These are phyloP conservation scores for Halichoeres trimaculatus DNA, from an alignment of 2,113 vertebrate genomes.

Conservation along the genomic window DNA sequence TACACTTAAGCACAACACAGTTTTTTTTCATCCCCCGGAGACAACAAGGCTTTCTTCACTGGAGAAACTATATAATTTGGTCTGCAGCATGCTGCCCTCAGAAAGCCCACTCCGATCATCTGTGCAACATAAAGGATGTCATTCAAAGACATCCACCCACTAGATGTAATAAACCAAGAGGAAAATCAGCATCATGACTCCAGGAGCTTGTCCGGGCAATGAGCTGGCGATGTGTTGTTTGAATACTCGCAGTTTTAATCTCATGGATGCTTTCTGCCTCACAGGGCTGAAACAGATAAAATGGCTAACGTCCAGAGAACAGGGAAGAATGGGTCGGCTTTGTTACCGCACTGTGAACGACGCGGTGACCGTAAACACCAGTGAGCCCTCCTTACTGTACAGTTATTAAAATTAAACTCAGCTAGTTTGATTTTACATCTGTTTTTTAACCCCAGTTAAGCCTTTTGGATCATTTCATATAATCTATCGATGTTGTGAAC, in stretches of 20 bases:
- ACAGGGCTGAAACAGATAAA: slow-evolving; percentile 62
- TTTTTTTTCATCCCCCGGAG: background rate
- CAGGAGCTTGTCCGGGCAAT: slow-evolving; percentile 19
- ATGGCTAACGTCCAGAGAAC: slow-evolving; percentile 60
- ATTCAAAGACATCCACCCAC: slow-evolving; percentile 62
- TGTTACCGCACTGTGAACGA: slow-evolving; percentile 66
- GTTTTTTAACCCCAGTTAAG: background rate
- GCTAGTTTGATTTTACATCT: background rate
- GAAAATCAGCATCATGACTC: slow-evolving; percentile 36
- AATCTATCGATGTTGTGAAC: slow-evolving; percentile 1
- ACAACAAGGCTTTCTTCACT: slow-evolving; percentile 48
- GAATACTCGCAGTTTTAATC: slow-evolving; percentile 66
- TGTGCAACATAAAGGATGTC: slow-evolving; percentile 54
- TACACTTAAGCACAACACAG: background rate
- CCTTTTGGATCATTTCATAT: background rate
- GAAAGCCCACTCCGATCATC: slow-evolving; percentile 46
- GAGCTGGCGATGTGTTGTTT: slow-evolving; percentile 40
- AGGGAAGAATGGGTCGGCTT: slow-evolving; percentile 75
- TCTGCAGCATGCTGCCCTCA: slow-evolving; percentile 25
- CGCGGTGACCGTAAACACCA: slow-evolving; percentile 73
- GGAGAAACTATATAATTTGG: slow-evolving; percentile 38
- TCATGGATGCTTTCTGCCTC: slow-evolving; percentile 69
- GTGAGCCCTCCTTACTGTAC: slow-evolving; percentile 30
- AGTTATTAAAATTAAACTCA: slow-evolving; percentile 7
- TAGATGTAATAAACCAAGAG: slow-evolving; percentile 36